Evolutionary conservation across 92 coral and sea anemone genomes (phyloP).

Genomic region (Paragorgia papillata): DNA sequence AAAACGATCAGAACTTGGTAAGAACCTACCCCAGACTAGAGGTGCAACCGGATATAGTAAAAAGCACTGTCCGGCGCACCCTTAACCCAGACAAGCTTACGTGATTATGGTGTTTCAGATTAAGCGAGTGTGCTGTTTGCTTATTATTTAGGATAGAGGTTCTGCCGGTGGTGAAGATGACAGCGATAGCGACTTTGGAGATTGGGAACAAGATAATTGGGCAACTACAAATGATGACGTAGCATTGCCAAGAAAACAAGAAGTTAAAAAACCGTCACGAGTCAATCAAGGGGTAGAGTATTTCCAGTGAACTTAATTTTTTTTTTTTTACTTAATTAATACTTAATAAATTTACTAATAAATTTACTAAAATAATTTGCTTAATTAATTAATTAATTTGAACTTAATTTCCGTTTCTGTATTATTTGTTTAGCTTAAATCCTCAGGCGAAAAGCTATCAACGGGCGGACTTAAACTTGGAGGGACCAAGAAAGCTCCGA

Average conservation of each 20-base stretch:
- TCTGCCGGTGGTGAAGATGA: slow-evolving; percentile 63
- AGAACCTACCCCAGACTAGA: neutral
- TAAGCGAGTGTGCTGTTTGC: neutral
- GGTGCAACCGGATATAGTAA: no score
- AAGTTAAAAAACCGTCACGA: neutral
- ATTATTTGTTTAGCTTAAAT: slow-evolving; percentile 4
- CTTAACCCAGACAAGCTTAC: no score
- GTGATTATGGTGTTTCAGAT: no score
- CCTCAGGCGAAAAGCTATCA: slow-evolving; percentile 13
- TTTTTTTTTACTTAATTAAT: no score
- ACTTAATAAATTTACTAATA: no score
- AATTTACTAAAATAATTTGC: no score
- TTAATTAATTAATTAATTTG: no score
- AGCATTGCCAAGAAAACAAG: slow-evolving; percentile 33
- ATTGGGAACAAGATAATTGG: slow-evolving; percentile 99
- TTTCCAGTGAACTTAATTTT: no score
- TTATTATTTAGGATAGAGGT: neutral
- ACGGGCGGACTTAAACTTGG: slow-evolving; percentile 36
- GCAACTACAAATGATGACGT: slow-evolving; percentile 44
- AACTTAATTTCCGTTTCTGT: neutral
- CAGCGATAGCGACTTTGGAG: slow-evolving; percentile 98
- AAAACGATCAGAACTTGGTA: neutral
- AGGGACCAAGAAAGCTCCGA: slow-evolving; percentile 33
- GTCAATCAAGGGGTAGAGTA: neutral
- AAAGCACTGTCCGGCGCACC: no score